Evolutionary conservation across 2,888 invertebrate species (phyloP).

Genomic region (Epicampocera succincta): DNA sequence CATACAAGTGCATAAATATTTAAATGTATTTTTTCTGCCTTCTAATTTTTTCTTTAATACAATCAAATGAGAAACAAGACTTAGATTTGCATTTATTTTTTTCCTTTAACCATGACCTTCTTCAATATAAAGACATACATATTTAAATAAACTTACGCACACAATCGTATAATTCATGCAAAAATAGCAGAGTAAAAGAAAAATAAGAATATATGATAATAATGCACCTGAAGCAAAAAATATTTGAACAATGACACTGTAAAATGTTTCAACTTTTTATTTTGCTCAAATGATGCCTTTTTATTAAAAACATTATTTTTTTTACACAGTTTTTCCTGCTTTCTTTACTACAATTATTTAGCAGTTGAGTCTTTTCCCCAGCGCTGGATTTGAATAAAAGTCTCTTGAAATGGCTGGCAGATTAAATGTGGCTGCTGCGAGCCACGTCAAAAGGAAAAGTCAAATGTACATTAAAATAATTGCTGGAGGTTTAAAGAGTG

Average conservation of each 20-base stretch:
- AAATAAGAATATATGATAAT: too few species aligned
- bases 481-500: slow-evolving; percentile 70
- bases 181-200: background rate
- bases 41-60: background rate
- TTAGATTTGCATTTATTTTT: slow-evolving; percentile 31
- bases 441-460: slow-evolving; percentile 72
- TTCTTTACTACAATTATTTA: slow-evolving; percentile 50
- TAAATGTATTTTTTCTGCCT: slow-evolving; percentile 31
- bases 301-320: slow-evolving; percentile 21
- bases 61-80: slow-evolving; percentile 21
- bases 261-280: slow-evolving; percentile 40
- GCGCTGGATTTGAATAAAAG: slow-evolving; percentile 3
- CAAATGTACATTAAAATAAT: slow-evolving; percentile 81
- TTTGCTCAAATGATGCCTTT: slow-evolving; percentile 24
- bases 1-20: slow-evolving; percentile 43
- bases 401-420: slow-evolving; percentile 22
- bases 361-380: slow-evolving; percentile 11
- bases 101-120: slow-evolving; percentile 63
- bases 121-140: slow-evolving; percentile 39
- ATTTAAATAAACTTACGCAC: slow-evolving; percentile 36
- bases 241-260: slow-evolving; percentile 51
- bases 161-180: slow-evolving; percentile 9
- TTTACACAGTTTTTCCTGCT: background rate
- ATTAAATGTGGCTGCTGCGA: slow-evolving; percentile 44
- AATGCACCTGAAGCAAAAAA: slow-evolving; percentile 7